Evolutionary conservation across 2,888 invertebrate species (phyloP).

Genomic region (Conus canariensis): DNA sequence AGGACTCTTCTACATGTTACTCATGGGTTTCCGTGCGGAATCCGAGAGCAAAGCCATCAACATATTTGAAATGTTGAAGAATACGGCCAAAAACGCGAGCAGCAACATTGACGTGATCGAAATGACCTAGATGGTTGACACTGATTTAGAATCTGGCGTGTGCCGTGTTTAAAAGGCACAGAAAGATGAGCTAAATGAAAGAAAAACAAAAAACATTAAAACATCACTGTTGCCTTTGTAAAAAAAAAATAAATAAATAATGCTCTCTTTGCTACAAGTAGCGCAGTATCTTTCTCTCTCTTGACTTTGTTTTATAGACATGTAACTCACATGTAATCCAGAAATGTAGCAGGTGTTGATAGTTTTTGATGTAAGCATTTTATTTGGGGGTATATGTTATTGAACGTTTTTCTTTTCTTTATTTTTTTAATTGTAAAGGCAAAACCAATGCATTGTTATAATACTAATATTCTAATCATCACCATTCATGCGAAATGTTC

Average conservation of each 20-base stretch:
- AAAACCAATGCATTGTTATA: no score
- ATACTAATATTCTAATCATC: no score
- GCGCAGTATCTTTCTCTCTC: no score
- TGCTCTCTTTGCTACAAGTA: no score
- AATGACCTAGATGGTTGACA: neutral
- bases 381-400: neutral
- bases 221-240: no score
- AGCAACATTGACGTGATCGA: neutral
- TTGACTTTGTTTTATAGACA: no score
- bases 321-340: neutral
- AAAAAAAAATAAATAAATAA: no score
- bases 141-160: neutral
- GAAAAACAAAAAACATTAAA: no score
- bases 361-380: neutral
- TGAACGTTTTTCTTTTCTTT: no score
- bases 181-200: no score
- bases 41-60: conserved; percentile 25
- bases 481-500: no score
- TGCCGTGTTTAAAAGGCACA: neutral
- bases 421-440: no score
- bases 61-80: conserved; percentile 16
- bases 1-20: conserved; percentile 12
- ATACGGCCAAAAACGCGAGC: conserved; percentile 17
- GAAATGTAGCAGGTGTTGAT: neutral
- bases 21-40: conserved; percentile 22